Evolutionary conservation across 2,113 vertebrate species (phyloP).

Genomic region (Parus major): DNA sequence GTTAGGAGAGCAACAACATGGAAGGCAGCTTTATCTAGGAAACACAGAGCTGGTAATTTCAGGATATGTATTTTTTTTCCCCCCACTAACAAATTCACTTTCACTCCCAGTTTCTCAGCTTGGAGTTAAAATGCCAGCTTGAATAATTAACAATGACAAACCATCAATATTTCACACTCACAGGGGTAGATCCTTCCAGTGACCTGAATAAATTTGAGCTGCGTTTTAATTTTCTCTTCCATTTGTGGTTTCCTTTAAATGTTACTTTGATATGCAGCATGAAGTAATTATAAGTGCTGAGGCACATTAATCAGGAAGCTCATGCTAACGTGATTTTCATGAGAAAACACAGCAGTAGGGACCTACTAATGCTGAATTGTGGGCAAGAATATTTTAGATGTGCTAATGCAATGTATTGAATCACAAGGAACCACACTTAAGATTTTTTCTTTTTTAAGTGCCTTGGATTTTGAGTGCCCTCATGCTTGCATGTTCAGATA

Average conservation of each 20-base stretch:
- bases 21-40: constrained; percentile 14
- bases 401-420: neutral
- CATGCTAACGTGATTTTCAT: constrained; percentile 50
- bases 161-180: constrained; percentile 70
- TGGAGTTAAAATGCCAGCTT: constrained; percentile 58
- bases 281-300: constrained; percentile 42
- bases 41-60: constrained; percentile 16
- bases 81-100: neutral
- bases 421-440: neutral
- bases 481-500: neutral
- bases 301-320: constrained; percentile 51
- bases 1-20: neutral
- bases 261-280: constrained; percentile 42
- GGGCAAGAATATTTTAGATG: constrained; percentile 20
- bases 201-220: constrained; percentile 33
- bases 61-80: neutral
- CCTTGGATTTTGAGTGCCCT: neutral
- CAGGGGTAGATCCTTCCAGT: constrained; percentile 39
- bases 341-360: constrained; percentile 36
- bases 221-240: constrained; percentile 45
- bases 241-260: constrained; percentile 38
- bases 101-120: constrained; percentile 8
- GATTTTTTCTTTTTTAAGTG: neutral
- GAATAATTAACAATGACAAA: constrained; percentile 73
- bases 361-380: neutral